These are phyloP conservation scores for Bungarus multicinctus DNA, from an alignment of 2,113 vertebrate species.

Conservation along the genomic window DNA sequence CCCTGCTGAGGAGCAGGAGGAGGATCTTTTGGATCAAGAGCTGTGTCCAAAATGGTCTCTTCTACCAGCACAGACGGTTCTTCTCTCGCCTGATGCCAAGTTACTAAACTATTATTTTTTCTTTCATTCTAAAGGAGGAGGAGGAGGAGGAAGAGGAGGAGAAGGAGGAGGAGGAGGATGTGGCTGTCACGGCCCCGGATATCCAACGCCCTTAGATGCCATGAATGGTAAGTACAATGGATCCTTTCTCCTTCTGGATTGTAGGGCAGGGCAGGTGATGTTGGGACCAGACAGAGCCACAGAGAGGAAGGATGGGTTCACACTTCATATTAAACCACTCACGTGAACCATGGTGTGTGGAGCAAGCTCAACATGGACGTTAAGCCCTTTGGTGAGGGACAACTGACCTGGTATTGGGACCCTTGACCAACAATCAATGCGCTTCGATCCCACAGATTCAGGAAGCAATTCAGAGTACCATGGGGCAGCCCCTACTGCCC, in stretches of 20 bases:
- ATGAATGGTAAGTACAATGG: background rate
- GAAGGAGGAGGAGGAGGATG: background rate
- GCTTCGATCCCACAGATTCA: background rate
- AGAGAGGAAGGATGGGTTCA: background rate
- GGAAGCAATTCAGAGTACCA: background rate
- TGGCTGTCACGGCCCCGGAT: background rate
- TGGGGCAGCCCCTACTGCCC: background rate
- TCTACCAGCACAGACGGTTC: background rate
- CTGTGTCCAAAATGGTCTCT: background rate
- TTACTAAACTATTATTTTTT: background rate
- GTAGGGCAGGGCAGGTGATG: background rate
- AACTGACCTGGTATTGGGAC: background rate
- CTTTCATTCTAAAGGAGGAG: background rate
- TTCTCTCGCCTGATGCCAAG: background rate
- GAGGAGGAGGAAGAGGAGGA: background rate
- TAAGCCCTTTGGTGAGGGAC: background rate
- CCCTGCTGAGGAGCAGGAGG: background rate
- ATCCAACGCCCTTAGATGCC: background rate
- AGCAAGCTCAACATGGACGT: background rate
- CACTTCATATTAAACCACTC: background rate
- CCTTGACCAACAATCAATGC: background rate
- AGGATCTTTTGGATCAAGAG: background rate
- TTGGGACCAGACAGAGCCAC: background rate
- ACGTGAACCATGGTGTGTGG: background rate
- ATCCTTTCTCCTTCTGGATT: background rate